Evolutionary conservation across 2,797 vertebrate genomes (phyloP).

Genomic region (Danio jaintianensis): DNA sequence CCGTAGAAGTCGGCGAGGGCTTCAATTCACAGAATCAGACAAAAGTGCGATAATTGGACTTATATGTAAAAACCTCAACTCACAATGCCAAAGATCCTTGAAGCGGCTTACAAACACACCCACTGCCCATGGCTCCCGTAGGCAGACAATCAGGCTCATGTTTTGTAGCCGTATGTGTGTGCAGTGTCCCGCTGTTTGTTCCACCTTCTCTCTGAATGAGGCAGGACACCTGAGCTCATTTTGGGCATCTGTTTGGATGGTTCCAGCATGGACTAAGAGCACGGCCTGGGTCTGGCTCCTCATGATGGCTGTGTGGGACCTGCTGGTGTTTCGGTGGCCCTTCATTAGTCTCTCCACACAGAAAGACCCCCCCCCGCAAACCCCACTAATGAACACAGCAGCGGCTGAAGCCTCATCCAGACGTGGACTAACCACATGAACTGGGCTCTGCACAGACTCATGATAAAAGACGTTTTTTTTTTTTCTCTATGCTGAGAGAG

Average conservation of each 20-base stretch:
- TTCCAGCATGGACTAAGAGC: constrained; percentile 55
- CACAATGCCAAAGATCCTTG: not conserved
- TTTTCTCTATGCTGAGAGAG: not conserved
- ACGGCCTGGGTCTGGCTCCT: constrained; percentile 68
- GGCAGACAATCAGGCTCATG: not conserved
- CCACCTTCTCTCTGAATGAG: constrained; percentile 12
- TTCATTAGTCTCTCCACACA: constrained; percentile 63
- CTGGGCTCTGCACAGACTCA: constrained; percentile 50
- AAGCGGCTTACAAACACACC: constrained; percentile 27
- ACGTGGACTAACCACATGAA: constrained; percentile 56
- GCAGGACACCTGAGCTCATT: constrained; percentile 63
- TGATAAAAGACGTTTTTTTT: constrained; percentile 25
- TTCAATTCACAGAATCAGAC: constrained; percentile 7
- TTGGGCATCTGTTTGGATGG: constrained; percentile 59
- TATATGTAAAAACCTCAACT: constrained; percentile 6
- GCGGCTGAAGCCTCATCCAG: constrained; percentile 47
- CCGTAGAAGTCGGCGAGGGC: not conserved
- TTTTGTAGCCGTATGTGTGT: constrained; percentile 21
- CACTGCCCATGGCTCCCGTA: not conserved
- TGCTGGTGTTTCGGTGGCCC: constrained; percentile 58
- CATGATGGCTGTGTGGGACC: constrained; percentile 61
- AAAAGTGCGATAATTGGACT: constrained; percentile 30
- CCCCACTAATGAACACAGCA: constrained; percentile 55
- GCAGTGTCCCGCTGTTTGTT: not conserved
- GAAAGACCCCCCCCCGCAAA: constrained; percentile 47